These are phyloP conservation scores for Dolichopus griseipennis DNA, from an alignment of 2,888 invertebrate genomes.

Conservation along the genomic window DNA sequence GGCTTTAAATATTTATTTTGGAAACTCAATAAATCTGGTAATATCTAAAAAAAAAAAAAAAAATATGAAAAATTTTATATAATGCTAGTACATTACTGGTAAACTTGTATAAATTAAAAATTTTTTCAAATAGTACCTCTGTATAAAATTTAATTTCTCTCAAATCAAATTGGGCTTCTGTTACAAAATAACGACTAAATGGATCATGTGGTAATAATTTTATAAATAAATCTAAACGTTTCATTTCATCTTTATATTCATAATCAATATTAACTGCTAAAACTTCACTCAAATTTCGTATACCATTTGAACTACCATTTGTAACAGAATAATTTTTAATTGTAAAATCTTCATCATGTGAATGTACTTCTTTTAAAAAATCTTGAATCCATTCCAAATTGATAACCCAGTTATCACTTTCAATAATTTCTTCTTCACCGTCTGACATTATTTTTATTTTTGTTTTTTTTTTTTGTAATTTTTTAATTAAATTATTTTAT, in stretches of 20 bases:
- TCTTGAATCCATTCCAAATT: constrained; percentile 30
- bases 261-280: constrained; percentile 66
- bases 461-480: not conserved
- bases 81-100: not conserved
- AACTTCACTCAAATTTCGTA: constrained; percentile 68
- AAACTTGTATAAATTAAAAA: not conserved
- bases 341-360: constrained; percentile 26
- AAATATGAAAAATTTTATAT: constrained; percentile 7
- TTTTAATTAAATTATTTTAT: not conserved
- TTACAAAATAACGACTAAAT: constrained; percentile 69
- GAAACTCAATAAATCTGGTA: constrained; percentile 60
- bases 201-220: constrained; percentile 71
- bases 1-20: constrained; percentile 43
- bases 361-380: constrained; percentile 27
- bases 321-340: constrained; percentile 45
- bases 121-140: constrained; percentile 45
- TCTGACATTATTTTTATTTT: constrained; percentile 28
- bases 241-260: constrained; percentile 37
- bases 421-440: constrained; percentile 28
- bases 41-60: constrained; percentile 46
- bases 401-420: constrained; percentile 29
- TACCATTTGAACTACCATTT: constrained; percentile 55
- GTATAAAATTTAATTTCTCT: constrained; percentile 76
- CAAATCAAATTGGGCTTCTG: constrained; percentile 73
- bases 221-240: constrained; percentile 52